Conservation (phyloP, 2,888 invertebrate genomes). For the Cheilosia urbana region DNA sequence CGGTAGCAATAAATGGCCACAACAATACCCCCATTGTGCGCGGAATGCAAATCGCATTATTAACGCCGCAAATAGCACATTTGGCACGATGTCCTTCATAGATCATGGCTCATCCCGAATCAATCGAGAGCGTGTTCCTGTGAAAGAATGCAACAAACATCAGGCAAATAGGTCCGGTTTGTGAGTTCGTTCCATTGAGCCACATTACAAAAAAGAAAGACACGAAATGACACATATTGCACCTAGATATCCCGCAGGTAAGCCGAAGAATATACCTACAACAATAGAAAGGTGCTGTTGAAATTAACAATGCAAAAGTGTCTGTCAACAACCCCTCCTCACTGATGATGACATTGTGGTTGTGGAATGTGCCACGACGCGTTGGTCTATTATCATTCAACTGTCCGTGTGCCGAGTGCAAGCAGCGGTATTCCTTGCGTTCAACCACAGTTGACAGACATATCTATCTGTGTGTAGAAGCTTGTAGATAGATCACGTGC, state of each 20-base stretch:
- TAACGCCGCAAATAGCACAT: conserved; percentile 79
- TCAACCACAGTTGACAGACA: not conserved
- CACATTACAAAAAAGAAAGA: conserved; percentile 7
- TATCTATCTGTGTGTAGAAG: not conserved
- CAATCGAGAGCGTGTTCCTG: conserved; percentile 35
- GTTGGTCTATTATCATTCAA: conserved; percentile 15
- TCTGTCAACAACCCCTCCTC: conserved; percentile 34
- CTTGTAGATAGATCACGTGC: conserved; percentile 42
- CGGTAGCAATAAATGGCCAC: conserved; percentile 51
- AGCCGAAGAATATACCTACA: not conserved
- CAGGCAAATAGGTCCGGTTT: conserved; percentile 40
- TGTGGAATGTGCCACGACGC: conserved; percentile 43
- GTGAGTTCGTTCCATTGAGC: conserved; percentile 22
- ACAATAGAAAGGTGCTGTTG: conserved; percentile 65
- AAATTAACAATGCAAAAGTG: conserved; percentile 50
- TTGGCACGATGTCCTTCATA: conserved; percentile 21
- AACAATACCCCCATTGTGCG: conserved; percentile 59
- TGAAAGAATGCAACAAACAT: conserved; percentile 32
- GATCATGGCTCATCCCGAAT: conserved; percentile 28
- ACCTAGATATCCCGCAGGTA: conserved; percentile 32
- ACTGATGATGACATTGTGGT: conserved; percentile 10
- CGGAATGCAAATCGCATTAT: conserved; percentile 82
- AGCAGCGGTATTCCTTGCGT: conserved; percentile 32
- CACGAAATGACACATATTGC: conserved; percentile 46
- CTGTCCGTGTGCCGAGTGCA: conserved; percentile 3